These are phyloP conservation scores for Siniperca chuatsi DNA, from an alignment of 2,113 vertebrate species.

Conservation along the genomic window DNA sequence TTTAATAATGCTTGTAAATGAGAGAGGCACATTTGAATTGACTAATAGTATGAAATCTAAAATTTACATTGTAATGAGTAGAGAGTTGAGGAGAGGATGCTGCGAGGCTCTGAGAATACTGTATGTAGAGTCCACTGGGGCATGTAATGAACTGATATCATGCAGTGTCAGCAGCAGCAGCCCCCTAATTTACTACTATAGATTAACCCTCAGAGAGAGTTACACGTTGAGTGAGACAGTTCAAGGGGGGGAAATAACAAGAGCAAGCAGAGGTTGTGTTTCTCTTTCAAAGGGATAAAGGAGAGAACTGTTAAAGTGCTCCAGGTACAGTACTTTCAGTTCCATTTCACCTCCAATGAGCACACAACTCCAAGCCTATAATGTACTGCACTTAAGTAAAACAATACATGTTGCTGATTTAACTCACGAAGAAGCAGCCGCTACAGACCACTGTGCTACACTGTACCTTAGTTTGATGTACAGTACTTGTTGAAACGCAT, in stretches of 20 bases:
- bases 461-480: not conserved
- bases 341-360: not conserved
- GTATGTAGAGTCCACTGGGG: conserved; percentile 50
- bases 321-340: not conserved
- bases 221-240: conserved; percentile 9
- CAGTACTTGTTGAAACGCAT: not conserved
- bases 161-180: conserved; percentile 69
- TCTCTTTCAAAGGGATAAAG: conserved; percentile 13
- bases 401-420: not conserved
- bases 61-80: not conserved
- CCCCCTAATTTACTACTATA: conserved; percentile 59
- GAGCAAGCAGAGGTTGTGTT: conserved; percentile 6
- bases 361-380: not conserved
- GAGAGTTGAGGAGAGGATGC: not conserved
- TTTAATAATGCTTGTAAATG: not conserved
- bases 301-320: not conserved
- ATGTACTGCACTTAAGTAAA: not conserved
- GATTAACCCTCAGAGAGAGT: conserved; percentile 54
- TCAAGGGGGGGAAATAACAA: not conserved
- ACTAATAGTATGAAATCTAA: not conserved
- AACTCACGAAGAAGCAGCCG: not conserved
- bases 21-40: not conserved
- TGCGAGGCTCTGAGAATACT: conserved; percentile 1
- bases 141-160: conserved; percentile 62
- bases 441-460: not conserved